phyloP scores from a whole-genome alignment of 1,140 invertebrate species.

The Euborellia annulipes region DNA sequence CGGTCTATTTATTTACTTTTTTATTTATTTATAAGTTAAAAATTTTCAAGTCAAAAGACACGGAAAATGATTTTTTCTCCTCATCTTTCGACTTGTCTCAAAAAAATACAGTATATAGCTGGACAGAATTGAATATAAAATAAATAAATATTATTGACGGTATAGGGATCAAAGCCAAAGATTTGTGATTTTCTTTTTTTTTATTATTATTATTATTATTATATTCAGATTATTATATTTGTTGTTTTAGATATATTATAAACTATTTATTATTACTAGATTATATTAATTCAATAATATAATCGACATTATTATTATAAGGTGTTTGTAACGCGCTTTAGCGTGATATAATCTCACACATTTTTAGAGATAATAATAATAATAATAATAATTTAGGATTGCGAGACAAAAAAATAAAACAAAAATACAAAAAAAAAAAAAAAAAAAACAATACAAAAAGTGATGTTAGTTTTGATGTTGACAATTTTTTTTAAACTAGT shows the following conservation, averaged over 20 bases:
- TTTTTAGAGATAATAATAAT: no score
- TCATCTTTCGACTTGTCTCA: no score
- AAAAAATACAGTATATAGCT: slow-evolving; percentile 13
- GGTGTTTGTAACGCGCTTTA: no score
- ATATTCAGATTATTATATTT: slow-evolving; percentile 1
- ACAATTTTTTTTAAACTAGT: slow-evolving; percentile 18
- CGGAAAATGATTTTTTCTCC: no score
- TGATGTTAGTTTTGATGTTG: slow-evolving; percentile 19
- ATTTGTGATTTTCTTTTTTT: slow-evolving; percentile 36
- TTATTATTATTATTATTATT: slow-evolving; percentile 21
- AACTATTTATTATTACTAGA: slow-evolving; percentile 2
- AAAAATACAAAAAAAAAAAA: slow-evolving; percentile 15
- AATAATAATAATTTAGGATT: slow-evolving; percentile 20
- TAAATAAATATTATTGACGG: slow-evolving; percentile 22
- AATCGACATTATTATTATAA: no score
- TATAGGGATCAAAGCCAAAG: slow-evolving; percentile 37
- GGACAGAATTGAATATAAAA: slow-evolving; percentile 26
- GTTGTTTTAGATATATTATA: slow-evolving; percentile 3
- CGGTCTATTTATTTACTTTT: slow-evolving; percentile 33
- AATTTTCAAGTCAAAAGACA: no score
- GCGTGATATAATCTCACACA: no score
- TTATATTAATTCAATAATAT: no score
- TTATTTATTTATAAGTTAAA: no score
- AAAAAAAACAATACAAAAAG: slow-evolving; percentile 17
- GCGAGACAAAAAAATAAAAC: slow-evolving; percentile 21